Evolutionary conservation across 2,888 invertebrate genomes (phyloP), one percentile per base, ranked within the genome.

Genomic region (Macrophya alboannulata): DNA sequence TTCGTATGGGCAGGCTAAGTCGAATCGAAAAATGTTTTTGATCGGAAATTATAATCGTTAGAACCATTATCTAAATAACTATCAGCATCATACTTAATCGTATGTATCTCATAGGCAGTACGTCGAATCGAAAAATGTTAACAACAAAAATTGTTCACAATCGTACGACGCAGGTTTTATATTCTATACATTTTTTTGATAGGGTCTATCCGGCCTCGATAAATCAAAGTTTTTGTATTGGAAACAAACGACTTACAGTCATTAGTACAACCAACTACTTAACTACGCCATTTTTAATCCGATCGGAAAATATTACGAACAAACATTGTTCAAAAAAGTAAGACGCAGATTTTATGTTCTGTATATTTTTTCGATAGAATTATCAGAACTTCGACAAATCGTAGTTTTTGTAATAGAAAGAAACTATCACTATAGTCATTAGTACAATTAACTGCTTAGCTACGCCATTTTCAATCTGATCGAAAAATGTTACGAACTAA

Each of bases 1-100:
- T 37, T 68, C 68, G 6, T 68, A 68, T 25, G 17, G 17, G 15
- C 25, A 31, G 37, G 74, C 74, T 74, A 74, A n/a, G 48, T 74
- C 43, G 48, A 45, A 74, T 74, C 74, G 74, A 43, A 74, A 74
- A 74, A 45, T 74, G 43, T 21, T 74, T 74, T 31, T 45, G 74
- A 74, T 74, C 68, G 68, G 68, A 37, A 68, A 68, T 68, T 37
- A 68, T 37, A 37, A 68, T 37, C 31, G 68, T 68, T 1, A 37
- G n/a, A 37, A 37, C 68, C 37, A 68, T 68, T 68, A 68, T 37
- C 68, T 17, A 68, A 68, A 68, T 37, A 68, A 68, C 68, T 15
- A 68, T n/a, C 62, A 62, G 12, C 21, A 10, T 10, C 21, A 4
- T 25, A 62, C 62, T 25, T 37, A 37, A 37, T 37, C 68, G 31